Percentiles rank a stretch among this genome's conserved stretches.
phyloP scores from a whole-genome alignment of 1,140 invertebrate species.

The Drosophila takahashii region DNA sequence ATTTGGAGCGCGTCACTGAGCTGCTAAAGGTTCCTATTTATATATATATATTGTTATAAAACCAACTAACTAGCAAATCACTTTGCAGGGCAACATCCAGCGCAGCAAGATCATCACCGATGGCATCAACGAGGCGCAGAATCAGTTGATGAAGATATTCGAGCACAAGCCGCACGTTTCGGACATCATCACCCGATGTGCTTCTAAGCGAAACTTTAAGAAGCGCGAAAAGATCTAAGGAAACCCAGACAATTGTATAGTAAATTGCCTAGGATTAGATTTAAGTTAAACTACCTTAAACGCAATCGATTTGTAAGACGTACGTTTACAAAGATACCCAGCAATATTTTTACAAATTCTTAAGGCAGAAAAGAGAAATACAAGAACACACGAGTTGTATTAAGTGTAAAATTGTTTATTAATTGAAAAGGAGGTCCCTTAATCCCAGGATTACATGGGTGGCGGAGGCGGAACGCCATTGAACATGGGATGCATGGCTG shows the following conservation, averaged over 20 bases:
- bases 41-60: too few relatives aligned
- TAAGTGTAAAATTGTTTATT: conserved; percentile 18
- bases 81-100: conserved; percentile 95
- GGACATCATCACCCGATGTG: conserved; percentile 95
- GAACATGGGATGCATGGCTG: conserved; percentile 87
- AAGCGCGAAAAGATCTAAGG: conserved; percentile 89
- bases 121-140: conserved; percentile 94
- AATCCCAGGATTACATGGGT: conserved; percentile 84
- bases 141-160: conserved; percentile 94
- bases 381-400: conserved; percentile 25
- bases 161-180: conserved; percentile 95
- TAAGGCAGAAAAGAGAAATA: conserved; percentile 39
- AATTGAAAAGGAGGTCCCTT: not conserved
- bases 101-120: conserved; percentile 96
- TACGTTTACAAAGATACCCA: conserved; percentile 53
- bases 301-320: conserved; percentile 56
- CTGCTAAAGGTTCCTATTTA: conserved; percentile 88
- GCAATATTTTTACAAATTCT: conserved; percentile 76
- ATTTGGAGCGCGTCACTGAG: conserved; percentile 91
- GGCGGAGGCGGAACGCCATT: conserved; percentile 89
- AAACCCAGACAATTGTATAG: conserved; percentile 15
- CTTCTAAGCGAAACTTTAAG: conserved; percentile 95
- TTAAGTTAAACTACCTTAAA: conserved; percentile 13
- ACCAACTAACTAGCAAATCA: not conserved
- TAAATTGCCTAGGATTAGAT: conserved; percentile 32